Evolutionary conservation across 2,888 invertebrate species (phyloP), one percentile per base, ranked within the genome.

Genomic region (Lordiphosa andalusiaca): DNA sequence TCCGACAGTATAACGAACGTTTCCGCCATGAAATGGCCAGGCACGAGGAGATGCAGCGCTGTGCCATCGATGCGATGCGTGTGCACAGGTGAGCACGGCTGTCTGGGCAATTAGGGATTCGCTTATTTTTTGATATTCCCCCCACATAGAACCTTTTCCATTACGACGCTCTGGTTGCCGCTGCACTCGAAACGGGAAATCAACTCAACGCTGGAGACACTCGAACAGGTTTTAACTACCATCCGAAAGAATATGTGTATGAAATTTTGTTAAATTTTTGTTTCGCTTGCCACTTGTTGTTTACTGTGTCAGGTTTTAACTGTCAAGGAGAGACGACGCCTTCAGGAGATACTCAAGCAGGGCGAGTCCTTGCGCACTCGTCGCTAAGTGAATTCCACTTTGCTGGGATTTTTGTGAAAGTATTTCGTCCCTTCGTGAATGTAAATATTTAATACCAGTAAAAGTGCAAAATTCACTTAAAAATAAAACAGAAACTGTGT

Each of bases 101-200:
- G 30, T 7, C 16, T 2, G 21, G n/a, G 40, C 53, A 50, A 60
- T 61, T 63, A 56, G 13, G 2, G 6, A 4, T 36, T 6, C 5
- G 4, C 25, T 12, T 7, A 33, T 38, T 36, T 30, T 23, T 16
- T 4, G 9, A 36, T 49, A 23, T 9, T 33, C 9, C 16, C 10
- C 12, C 37, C 9, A 2, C 9, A 1, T 37, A 89, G 89, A 67
- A 86, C 86, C 50, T 90, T 90, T 71, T 85, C 89, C 69, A 88
- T 90, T 53, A 89, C 89, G 59, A 89, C 89, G 51, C 84, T 90
- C 57, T 90, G 89, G 89, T 87, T 85, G 67, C 89, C 89, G 35
- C 70, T 90, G 69, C 89, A 89, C 77, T 89, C 90, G 46, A 86
- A 85, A 66, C 85, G 86, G 65, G 89, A 90, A 83, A 90, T 90